phyloP scores from a whole-genome alignment of 1,140 invertebrate species.

The Dendrolimus punctatus region DNA sequence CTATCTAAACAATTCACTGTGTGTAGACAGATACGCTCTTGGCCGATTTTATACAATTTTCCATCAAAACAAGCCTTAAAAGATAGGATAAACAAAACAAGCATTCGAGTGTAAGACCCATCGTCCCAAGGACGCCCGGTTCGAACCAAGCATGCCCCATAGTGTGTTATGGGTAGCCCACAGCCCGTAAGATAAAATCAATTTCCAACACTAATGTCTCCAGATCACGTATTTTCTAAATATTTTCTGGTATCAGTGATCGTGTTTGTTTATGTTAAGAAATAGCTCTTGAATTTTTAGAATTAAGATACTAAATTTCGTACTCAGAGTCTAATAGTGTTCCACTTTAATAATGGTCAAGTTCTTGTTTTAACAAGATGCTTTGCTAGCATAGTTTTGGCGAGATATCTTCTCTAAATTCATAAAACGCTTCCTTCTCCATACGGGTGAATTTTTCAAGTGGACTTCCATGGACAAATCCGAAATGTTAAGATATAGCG shows the following conservation, averaged over 20 bases:
- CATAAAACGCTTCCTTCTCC: no score
- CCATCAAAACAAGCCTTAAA: constrained; percentile 8
- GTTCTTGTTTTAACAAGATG: no score
- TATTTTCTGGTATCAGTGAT: neutral
- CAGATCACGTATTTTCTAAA: neutral
- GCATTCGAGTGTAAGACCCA: constrained; percentile 26
- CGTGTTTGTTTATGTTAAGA: constrained; percentile 2
- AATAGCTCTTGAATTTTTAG: neutral
- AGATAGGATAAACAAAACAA: constrained; percentile 17
- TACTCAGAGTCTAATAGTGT: no score
- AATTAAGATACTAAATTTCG: no score
- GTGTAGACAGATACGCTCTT: no score
- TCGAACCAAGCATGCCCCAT: constrained; percentile 1
- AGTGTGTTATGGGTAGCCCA: constrained; percentile 19
- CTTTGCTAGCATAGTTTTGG: no score
- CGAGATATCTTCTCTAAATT: no score
- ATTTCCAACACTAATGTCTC: constrained; percentile 5
- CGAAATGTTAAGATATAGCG: no score
- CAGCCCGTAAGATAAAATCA: constrained; percentile 28
- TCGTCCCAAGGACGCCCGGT: constrained; percentile 38
- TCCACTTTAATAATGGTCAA: no score
- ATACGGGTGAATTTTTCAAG: no score
- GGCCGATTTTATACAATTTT: neutral
- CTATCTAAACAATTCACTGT: no score
- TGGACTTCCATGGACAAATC: no score